These are phyloP conservation scores for Lissocephala sabroskyi DNA, from an alignment of 2,888 invertebrate genomes.

Conservation along the genomic window DNA sequence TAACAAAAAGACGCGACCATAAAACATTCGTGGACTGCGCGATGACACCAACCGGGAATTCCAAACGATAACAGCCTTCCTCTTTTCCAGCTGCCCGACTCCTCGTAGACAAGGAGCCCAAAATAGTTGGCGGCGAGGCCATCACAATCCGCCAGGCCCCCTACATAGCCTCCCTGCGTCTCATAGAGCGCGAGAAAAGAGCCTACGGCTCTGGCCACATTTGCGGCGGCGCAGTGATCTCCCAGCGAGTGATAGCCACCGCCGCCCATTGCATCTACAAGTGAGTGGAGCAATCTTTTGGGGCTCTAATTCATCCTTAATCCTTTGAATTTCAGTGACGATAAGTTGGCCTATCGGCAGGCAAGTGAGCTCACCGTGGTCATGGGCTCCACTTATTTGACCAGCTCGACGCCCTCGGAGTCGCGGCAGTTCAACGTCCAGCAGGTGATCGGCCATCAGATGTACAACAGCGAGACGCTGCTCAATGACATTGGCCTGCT, in stretches of 20 bases:
- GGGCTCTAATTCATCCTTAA: neutral
- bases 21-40: no score
- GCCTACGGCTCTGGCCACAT: constrained; percentile 61
- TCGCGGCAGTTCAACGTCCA: constrained; percentile 44
- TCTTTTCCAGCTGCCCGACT: neutral
- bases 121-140: constrained; percentile 51
- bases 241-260: constrained; percentile 45
- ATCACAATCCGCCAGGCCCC: constrained; percentile 29
- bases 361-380: constrained; percentile 43
- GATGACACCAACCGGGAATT: no score
- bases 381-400: constrained; percentile 49
- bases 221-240: constrained; percentile 58
- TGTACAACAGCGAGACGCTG: constrained; percentile 25
- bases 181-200: constrained; percentile 23
- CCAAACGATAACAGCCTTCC: neutral
- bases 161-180: constrained; percentile 57
- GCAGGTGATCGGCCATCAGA: constrained; percentile 33
- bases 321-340: constrained; percentile 8
- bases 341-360: constrained; percentile 9
- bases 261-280: constrained; percentile 59
- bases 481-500: constrained; percentile 57
- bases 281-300: constrained; percentile 14
- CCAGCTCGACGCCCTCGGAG: neutral
- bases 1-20: no score
- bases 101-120: constrained; percentile 24